Percentiles rank a stretch among this genome's conserved stretches.
These are phyloP conservation scores for Entelurus aequoreus DNA, from an alignment of 2,113 vertebrate species.

Conservation along the genomic window DNA sequence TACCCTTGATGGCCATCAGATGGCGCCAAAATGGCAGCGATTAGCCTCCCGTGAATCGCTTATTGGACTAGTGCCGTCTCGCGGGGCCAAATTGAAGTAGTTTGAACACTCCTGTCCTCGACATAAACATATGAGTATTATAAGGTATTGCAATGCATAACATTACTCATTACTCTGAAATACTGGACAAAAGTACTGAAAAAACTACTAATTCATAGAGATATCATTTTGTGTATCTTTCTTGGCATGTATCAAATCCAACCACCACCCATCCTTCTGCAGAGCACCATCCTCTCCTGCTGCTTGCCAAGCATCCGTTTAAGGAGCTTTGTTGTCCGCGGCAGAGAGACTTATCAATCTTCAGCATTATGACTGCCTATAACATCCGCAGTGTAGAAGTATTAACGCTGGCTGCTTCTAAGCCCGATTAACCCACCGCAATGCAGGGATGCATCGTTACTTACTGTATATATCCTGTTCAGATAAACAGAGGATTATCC, in stretches of 20 bases:
- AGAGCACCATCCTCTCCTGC: neutral
- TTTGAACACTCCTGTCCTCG: too few relatives aligned
- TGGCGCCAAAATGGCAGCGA: too few relatives aligned
- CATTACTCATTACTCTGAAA: too few relatives aligned
- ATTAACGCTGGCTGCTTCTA: slow-evolving; percentile 29
- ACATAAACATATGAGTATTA: too few relatives aligned
- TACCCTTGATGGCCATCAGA: too few relatives aligned
- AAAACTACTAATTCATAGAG: neutral
- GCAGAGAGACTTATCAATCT: slow-evolving; percentile 24
- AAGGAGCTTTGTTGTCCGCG: slow-evolving; percentile 29
- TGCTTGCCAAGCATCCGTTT: slow-evolving; percentile 6
- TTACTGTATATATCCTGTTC: slow-evolving; percentile 15
- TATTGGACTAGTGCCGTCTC: too few relatives aligned
- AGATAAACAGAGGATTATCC: slow-evolving; percentile 36
- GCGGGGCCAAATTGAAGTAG: too few relatives aligned
- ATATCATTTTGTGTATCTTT: neutral
- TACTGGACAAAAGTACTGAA: too few relatives aligned
- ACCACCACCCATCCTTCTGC: slow-evolving; percentile 7
- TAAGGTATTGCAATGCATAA: too few relatives aligned
- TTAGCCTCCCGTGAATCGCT: too few relatives aligned
- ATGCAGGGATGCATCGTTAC: slow-evolving; percentile 24
- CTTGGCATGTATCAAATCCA: neutral
- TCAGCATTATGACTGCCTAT: slow-evolving; percentile 8
- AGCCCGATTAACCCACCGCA: slow-evolving; percentile 40
- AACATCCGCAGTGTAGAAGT: slow-evolving; percentile 17